Evolutionary conservation across 2,888 invertebrate genomes (phyloP), one percentile per base, ranked within the genome.

Genomic region (Sesia bembeciformis): DNA sequence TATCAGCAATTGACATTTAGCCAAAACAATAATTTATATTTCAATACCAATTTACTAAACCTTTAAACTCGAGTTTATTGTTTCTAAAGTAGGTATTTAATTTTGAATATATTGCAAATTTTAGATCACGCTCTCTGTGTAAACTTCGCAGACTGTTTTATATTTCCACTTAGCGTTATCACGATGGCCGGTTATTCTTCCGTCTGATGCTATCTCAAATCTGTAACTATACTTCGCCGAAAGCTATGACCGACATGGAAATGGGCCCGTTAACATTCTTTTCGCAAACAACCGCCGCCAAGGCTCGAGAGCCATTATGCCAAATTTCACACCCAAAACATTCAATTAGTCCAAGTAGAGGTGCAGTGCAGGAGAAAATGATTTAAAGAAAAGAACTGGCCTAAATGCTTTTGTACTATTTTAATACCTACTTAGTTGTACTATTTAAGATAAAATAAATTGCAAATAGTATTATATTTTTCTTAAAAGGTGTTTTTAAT

Each of bases 231-330:
- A 57, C 53, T 53, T 52, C 59, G 62, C 65, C 66, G 64, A 68
- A 63, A 64, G 62, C 56, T 52, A 58, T 62, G 65, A 66, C 74
- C 64, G 71, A 76, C 72, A 76, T 78, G 70, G 78, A 70, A 72
- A 60, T 60, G 63, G 61, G 70, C 62, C 85, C 84, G 84, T 86
- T 85, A 84, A 71, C 70, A 76, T 79, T 81, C 73, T 80, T 81
- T 82, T 84, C 66, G 81, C 80, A 68, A 81, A 73, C 72, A 72
- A 63, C 67, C 65, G 70, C 68, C 64, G 71, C 64, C 66, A 68
- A 71, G 69, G 62, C 60, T 63, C 70, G 76, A 73, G 75, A 71
- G 76, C 74, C 68, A 72, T 77, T 75, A 72, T 67, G 70, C 63
- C 66, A 65, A 76, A 77, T 82, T 81, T 78, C 70, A 81, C 81